Evolutionary conservation across 2,797 vertebrate genomes (phyloP), one percentile per base, ranked within the genome.

Genomic region (Molossus alvarezi): DNA sequence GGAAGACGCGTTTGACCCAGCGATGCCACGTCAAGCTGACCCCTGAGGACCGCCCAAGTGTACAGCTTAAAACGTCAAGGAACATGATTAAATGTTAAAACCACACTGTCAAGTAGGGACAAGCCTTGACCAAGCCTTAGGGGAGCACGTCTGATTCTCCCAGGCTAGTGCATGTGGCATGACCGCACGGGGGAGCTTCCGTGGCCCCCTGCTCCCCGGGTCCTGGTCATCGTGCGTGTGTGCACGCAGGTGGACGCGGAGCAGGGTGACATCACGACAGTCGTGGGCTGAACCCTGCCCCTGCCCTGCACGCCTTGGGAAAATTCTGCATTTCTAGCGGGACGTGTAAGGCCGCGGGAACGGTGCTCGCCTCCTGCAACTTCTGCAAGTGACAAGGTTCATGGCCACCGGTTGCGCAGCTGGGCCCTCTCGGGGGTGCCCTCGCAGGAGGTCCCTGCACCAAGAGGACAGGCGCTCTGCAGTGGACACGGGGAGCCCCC

Each of bases 221-320:
- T n/a, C 57, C 13, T 3, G 3, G 37, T 1, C 20, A 6, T 25
- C 5, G 8, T 3, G 58, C 5, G 10, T 12, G 9, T 18, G 51
- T 18, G 33, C 6, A 1, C 2, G 17, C 25, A 41, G n/a, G 62
- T 29, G 55, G 33, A 11, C 0, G 4, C 13, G 41, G 67, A 6
- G 14, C 7, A 23, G 45, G 51, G 33, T 11, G 20, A 3, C 57
- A 17, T 15, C 5, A 15, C 3, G 12, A 11, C 21, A 9, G 58
- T 5, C 9, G 2, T 41, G 6, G 3, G 14, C 6, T 29, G 3
- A 8, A 27, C 4, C 58, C n/a, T 23, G 15, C 29, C 53, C 4
- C 7, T 27, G 15, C 71, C 2, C 7, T 27, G 15, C 71, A 1
- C 0, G 13, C 0, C 20, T 25, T 11, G 12, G 33, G 37, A 4